Percentiles rank a stretch among this genome's conserved stretches.
phyloP scores from a whole-genome alignment of 2,888 invertebrate genomes.

The Criorhina ranunculi region DNA sequence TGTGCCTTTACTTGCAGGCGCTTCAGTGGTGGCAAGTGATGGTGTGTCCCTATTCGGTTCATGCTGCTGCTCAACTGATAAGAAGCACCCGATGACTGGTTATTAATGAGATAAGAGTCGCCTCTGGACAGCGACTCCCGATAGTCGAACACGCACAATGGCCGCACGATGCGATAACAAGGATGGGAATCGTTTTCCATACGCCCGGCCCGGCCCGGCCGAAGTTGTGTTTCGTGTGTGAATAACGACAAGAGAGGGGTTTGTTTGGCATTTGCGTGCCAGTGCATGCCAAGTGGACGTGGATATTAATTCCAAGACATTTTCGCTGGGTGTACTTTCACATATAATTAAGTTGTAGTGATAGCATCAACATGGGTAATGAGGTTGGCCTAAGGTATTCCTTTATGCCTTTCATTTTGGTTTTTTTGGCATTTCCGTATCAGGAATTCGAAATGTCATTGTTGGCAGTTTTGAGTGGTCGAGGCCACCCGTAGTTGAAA shows the following conservation, averaged over 20 bases:
- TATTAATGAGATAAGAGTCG: slow-evolving; percentile 77
- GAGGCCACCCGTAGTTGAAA: slow-evolving; percentile 53
- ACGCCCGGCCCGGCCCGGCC: slow-evolving; percentile 21
- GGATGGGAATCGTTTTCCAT: slow-evolving; percentile 71
- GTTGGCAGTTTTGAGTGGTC: slow-evolving; percentile 34
- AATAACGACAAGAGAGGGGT: slow-evolving; percentile 53
- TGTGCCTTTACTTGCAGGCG: slow-evolving; percentile 50
- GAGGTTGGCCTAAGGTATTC: slow-evolving; percentile 62
- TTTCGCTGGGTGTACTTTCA: slow-evolving; percentile 71
- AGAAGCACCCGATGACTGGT: slow-evolving; percentile 76
- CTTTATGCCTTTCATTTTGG: no score
- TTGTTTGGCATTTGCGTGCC: slow-evolving; percentile 75
- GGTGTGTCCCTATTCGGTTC: slow-evolving; percentile 60
- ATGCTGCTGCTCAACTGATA: slow-evolving; percentile 72
- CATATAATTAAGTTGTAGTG: slow-evolving; percentile 76
- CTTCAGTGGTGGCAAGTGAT: slow-evolving; percentile 61
- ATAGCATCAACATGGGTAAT: slow-evolving; percentile 73
- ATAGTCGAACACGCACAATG: slow-evolving; percentile 76
- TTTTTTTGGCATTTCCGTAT: slow-evolving; percentile 27
- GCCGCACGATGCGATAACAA: slow-evolving; percentile 73
- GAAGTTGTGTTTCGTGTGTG: slow-evolving; percentile 54
- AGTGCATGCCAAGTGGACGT: slow-evolving; percentile 69
- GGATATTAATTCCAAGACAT: slow-evolving; percentile 76
- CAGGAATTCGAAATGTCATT: slow-evolving; percentile 47
- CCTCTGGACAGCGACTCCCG: slow-evolving; percentile 76